phyloP scores from a whole-genome alignment of 2,797 vertebrate species.

The Eurystomus glaucurus region DNA sequence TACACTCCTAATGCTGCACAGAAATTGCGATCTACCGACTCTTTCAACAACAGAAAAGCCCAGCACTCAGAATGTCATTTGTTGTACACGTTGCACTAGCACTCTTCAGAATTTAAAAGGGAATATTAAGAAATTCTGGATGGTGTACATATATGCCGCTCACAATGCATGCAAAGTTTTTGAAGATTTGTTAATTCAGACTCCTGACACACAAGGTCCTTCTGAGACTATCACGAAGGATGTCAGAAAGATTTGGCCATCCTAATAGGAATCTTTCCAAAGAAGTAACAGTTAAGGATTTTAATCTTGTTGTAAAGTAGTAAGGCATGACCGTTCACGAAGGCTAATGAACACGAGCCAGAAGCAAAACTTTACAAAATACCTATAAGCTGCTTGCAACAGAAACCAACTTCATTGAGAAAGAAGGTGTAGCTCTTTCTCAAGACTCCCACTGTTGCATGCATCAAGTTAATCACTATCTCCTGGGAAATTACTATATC shows the following conservation, averaged over 20 bases:
- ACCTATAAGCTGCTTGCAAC: neutral
- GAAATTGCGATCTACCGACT: neutral
- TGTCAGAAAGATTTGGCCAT: neutral
- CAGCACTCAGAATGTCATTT: neutral
- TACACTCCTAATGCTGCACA: neutral
- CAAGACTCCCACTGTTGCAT: neutral
- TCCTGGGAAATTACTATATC: neutral
- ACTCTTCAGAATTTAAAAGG: neutral
- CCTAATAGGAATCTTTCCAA: neutral
- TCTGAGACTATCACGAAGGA: neutral
- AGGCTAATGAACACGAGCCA: neutral
- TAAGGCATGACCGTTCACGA: neutral
- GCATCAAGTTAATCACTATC: neutral
- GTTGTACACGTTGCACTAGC: fast-evolving
- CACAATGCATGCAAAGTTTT: neutral
- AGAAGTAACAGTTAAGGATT: neutral
- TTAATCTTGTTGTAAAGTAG: neutral
- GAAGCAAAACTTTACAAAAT: neutral
- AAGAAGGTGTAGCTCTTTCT: neutral
- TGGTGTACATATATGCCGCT: neutral
- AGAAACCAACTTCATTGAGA: neutral
- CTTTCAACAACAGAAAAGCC: neutral
- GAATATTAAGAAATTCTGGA: neutral
- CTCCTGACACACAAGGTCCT: neutral
- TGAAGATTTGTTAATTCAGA: neutral